A percentile compares a stretch with the other conserved stretches of the same genome.
Conservation (phyloP, 2,888 invertebrate genomes). For the Myopa tessellatipennis region DNA sequence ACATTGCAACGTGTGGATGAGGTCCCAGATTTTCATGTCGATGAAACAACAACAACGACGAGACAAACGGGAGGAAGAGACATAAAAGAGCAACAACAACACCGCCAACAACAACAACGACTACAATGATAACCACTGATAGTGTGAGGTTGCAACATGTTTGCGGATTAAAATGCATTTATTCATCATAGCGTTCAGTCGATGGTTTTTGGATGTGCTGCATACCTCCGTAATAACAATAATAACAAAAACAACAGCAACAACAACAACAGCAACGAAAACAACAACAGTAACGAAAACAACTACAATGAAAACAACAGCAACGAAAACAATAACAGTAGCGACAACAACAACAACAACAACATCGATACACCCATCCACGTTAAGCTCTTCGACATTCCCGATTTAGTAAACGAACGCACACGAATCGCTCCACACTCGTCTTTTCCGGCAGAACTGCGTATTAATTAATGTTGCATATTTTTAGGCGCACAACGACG, state of each 20-base stretch:
- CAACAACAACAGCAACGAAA: too few species aligned
- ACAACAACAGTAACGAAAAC: too few species aligned
- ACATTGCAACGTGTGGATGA: background rate
- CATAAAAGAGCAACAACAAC: background rate
- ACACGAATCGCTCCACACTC: background rate
- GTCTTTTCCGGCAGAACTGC: background rate
- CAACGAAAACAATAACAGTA: background rate
- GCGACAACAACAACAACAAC: background rate
- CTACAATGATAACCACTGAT: background rate
- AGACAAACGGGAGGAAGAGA: background rate
- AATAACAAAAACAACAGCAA: background rate
- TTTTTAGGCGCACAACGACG: background rate
- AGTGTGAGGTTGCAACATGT: slow-evolving; percentile 57
- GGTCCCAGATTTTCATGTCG: background rate
- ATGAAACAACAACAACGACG: background rate
- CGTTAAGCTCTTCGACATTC: background rate
- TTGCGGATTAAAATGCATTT: slow-evolving; percentile 61
- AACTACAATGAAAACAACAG: too few species aligned
- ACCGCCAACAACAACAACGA: background rate
- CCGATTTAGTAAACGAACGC: slow-evolving; percentile 1
- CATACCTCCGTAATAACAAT: background rate
- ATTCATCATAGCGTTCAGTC: slow-evolving; percentile 49
- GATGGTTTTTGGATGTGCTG: slow-evolving; percentile 14
- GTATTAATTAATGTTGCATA: slow-evolving; percentile 19
- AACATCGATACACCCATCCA: background rate